These are phyloP conservation scores for Noctilio leporinus DNA, from an alignment of 2,113 vertebrate genomes.

Conservation along the genomic window DNA sequence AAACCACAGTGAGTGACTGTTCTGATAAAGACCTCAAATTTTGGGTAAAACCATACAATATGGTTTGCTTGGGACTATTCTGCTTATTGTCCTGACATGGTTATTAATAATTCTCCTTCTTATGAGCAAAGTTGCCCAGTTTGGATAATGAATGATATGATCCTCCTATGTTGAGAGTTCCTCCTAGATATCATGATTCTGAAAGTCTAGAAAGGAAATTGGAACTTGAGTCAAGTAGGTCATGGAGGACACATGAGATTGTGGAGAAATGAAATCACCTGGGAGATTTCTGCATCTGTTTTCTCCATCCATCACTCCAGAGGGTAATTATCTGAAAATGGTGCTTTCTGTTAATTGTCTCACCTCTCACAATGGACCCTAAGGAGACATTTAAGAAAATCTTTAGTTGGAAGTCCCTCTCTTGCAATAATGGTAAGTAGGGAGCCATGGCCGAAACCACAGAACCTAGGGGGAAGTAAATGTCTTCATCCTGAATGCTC, in stretches of 20 bases:
- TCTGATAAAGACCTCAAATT: not conserved
- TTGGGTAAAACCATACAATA: not conserved
- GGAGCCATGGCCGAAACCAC: not conserved
- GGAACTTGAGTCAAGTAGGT: not conserved
- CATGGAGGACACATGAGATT: not conserved
- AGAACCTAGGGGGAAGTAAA: not conserved
- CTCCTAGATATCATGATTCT: not conserved
- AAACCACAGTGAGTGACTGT: not conserved
- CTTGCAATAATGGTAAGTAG: not conserved
- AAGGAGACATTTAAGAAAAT: conserved; percentile 12
- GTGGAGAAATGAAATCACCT: not conserved
- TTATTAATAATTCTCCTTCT: not conserved
- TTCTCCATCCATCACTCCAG: not conserved
- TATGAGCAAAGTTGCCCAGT: not conserved
- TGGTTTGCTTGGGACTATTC: not conserved
- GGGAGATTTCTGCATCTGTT: not conserved
- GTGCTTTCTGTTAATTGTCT: not conserved
- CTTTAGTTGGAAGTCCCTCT: not conserved
- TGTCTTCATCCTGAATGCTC: not conserved
- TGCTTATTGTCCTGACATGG: not conserved
- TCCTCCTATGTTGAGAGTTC: not conserved
- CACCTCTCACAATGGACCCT: not conserved
- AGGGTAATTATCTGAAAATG: conserved; percentile 10
- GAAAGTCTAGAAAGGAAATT: not conserved
- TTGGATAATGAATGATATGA: not conserved